Evolutionary conservation across 2,888 invertebrate genomes (phyloP).

Genomic region (Seira ritae): DNA sequence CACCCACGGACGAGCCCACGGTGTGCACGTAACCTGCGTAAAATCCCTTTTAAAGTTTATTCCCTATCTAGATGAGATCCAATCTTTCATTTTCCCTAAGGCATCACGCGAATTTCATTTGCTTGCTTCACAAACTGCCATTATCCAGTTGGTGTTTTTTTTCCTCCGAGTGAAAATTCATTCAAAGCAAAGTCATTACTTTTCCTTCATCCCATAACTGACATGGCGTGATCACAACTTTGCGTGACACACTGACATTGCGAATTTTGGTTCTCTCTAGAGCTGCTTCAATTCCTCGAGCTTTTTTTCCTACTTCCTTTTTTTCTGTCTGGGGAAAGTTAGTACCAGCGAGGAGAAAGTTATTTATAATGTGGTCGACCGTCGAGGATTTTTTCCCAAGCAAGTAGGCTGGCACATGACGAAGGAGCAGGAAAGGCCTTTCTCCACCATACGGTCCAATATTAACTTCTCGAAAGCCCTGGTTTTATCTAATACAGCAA

Average conservation of each 20-base stretch:
- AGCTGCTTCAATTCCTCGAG: not conserved
- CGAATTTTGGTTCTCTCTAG: not conserved
- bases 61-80: not conserved
- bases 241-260: slow-evolving; percentile 61
- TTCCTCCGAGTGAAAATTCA: slow-evolving; percentile 19
- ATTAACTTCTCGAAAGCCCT: not conserved
- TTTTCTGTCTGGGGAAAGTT: not conserved
- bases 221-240: slow-evolving; percentile 51
- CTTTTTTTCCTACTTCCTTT: slow-evolving; percentile 16
- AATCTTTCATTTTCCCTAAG: not conserved
- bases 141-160: not conserved
- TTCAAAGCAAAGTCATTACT: slow-evolving; percentile 32
- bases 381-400: not conserved
- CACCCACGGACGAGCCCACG: not conserved
- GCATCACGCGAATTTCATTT: slow-evolving; percentile 1
- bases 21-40: not conserved
- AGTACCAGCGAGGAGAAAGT: not conserved
- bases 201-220: slow-evolving; percentile 13
- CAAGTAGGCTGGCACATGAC: no score
- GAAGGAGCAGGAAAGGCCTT: not conserved
- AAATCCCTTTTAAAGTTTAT: not conserved
- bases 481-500: slow-evolving; percentile 1
- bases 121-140: not conserved
- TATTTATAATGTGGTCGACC: slow-evolving; percentile 13
- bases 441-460: not conserved